Evolutionary conservation across 2,888 invertebrate species (phyloP), one percentile per base, ranked within the genome.

Genomic region (Embidobia sp.): DNA sequence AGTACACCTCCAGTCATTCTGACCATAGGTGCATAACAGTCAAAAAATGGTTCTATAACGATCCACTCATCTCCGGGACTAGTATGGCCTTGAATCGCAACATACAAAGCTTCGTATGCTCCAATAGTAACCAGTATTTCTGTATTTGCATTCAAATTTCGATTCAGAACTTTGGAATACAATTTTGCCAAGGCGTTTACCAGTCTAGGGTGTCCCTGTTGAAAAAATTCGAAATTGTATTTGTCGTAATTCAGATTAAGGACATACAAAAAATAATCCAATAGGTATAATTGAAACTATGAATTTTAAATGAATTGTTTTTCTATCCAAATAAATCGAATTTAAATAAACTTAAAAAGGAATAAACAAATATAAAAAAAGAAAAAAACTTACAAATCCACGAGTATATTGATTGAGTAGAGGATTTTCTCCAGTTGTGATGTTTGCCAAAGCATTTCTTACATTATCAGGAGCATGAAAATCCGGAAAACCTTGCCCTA

Each of bases 11-110:
- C 96, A 1, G 97, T 97, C 82, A 94, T 93, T 80, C 91, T 92
- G 8, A 98, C 95, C 96, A 99, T 98, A 0, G 98, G 97, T 81
- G 95, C 96, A 86, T 99, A 99, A 87, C 98, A 99, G 90, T 99
- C 99, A 87, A 98, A 99, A 90, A 95, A 99, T 0, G 99, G 99
- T 88, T 99, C 99, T 79, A 99, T 97, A 16, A 99, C 96, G 73
- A 99, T 97, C 64, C 97, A 98, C 91, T 98, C 96, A 87, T 96
- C 96, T 0, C 95, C 97, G 0, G 92, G 92, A 82, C 96, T 95
- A 5, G 98, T 93, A 85, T 97, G 95, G 3, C 98, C 96, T 88
- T 95, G 92, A 76, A 98, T 94, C 6, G 96, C 90, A 46, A 94
- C 94, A 90, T 95, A 99, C 0, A 99, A 91, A 0, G 98, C 96